A percentile compares a stretch with the other conserved stretches of the same genome.
These are phyloP conservation scores for Corvus cornix DNA, from an alignment of 2,113 vertebrate species.

Conservation along the genomic window DNA sequence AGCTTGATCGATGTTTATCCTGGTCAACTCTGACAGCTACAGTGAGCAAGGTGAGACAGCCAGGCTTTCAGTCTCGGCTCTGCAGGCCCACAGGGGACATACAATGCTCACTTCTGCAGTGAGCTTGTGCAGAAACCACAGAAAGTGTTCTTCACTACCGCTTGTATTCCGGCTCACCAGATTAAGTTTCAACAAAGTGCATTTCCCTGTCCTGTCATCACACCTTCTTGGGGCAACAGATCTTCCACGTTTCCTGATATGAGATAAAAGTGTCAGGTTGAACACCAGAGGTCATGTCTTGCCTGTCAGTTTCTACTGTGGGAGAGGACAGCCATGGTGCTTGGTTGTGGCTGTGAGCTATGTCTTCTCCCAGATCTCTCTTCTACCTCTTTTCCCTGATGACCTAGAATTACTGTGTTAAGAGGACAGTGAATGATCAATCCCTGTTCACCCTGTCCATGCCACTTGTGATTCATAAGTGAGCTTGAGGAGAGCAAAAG, in stretches of 20 bases:
- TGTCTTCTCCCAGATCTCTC: background rate
- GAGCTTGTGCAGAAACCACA: background rate
- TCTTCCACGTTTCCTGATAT: background rate
- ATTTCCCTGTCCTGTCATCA: background rate
- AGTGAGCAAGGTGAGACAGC: background rate
- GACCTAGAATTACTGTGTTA: background rate
- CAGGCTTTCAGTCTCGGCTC: background rate
- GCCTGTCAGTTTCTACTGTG: background rate
- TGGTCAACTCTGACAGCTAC: background rate
- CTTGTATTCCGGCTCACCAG: background rate
- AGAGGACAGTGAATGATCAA: background rate
- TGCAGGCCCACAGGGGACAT: background rate
- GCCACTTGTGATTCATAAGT: background rate
- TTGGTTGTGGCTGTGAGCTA: rapidly evolving
- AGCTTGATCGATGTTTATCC: background rate
- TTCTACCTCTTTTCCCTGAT: background rate
- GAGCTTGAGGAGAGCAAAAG: background rate
- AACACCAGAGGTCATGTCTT: background rate
- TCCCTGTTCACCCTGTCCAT: background rate
- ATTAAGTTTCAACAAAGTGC: background rate
- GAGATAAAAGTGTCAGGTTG: background rate
- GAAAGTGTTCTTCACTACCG: rapidly evolving
- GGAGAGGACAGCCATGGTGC: background rate
- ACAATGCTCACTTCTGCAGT: background rate
- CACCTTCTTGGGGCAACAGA: background rate